Evolutionary conservation across 2,888 invertebrate species (phyloP).

Genomic region (Archaeoteleia sp.): DNA sequence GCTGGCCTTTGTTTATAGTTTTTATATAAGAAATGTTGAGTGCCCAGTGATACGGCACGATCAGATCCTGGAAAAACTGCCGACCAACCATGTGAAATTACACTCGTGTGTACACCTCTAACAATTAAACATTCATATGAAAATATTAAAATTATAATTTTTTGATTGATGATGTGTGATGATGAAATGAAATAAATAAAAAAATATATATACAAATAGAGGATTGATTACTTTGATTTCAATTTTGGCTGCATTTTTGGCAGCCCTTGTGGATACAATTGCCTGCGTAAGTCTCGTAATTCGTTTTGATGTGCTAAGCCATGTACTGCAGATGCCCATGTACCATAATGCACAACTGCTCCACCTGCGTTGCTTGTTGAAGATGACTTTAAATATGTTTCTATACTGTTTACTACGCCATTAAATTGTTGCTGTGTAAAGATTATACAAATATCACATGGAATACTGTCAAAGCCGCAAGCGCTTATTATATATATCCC

Average conservation of each 20-base stretch:
- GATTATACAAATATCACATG: constrained; percentile 90
- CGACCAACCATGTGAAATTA: constrained; percentile 78
- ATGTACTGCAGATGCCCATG: constrained; percentile 92
- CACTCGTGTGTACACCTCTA: constrained; percentile 77
- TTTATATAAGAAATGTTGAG: constrained; percentile 86
- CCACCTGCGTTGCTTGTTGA: constrained; percentile 57
- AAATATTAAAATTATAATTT: constrained; percentile 13
- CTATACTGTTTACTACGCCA: constrained; percentile 85
- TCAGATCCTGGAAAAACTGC: constrained; percentile 90
- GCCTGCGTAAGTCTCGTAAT: constrained; percentile 79
- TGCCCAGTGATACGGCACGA: constrained; percentile 86
- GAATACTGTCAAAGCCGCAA: constrained; percentile 96
- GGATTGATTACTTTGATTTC: constrained; percentile 74
- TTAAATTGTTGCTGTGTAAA: constrained; percentile 86
- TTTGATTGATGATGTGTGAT: too few species aligned
- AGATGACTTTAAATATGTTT: constrained; percentile 80
- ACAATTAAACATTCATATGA: constrained; percentile 33
- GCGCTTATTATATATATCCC: constrained; percentile 92
- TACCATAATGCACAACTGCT: constrained; percentile 85
- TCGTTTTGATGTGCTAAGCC: constrained; percentile 82
- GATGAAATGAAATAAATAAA: too few species aligned
- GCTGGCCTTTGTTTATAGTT: constrained; percentile 83
- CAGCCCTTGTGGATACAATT: constrained; percentile 81
- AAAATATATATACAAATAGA: background rate
- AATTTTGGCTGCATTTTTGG: constrained; percentile 81